Evolutionary conservation across 2,797 vertebrate species (phyloP).

Genomic region (Sebastes cheni): DNA sequence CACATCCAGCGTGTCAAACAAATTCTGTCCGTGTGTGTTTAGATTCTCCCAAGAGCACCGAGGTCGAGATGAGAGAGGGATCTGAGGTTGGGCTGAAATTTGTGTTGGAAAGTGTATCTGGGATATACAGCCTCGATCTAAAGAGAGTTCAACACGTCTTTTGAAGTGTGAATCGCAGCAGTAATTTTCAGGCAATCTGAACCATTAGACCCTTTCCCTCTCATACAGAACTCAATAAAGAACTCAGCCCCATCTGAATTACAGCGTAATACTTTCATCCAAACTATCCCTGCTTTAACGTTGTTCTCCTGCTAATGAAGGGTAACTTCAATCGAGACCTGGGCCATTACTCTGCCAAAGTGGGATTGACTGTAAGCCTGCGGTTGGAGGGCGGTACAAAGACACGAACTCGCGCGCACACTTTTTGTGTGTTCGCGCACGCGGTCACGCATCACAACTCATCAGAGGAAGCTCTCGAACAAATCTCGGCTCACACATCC

Average conservation of each 20-base stretch:
- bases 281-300: conserved; percentile 55
- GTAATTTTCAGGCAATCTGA: conserved; percentile 73
- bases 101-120: conserved; percentile 59
- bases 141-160: conserved; percentile 72
- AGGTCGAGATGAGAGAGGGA: conserved; percentile 55
- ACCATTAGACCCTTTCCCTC: conserved; percentile 68
- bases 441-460: background rate
- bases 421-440: background rate
- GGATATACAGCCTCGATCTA: conserved; percentile 54
- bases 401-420: background rate
- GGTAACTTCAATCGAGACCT: conserved; percentile 68
- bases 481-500: background rate
- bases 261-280: conserved; percentile 68
- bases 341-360: conserved; percentile 61
- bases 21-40: conserved; percentile 29
- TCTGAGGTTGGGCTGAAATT: conserved; percentile 47
- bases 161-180: conserved; percentile 73
- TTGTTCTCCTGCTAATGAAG: conserved; percentile 70
- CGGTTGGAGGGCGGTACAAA: conserved; percentile 33
- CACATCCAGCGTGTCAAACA: conserved; percentile 23
- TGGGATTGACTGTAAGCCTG: conserved; percentile 63
- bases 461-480: background rate
- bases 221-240: conserved; percentile 66
- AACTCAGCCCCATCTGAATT: conserved; percentile 49
- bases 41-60: conserved; percentile 19